These are phyloP conservation scores for Iguana delicatissima DNA, from an alignment of 2,797 vertebrate species.

Conservation along the genomic window DNA sequence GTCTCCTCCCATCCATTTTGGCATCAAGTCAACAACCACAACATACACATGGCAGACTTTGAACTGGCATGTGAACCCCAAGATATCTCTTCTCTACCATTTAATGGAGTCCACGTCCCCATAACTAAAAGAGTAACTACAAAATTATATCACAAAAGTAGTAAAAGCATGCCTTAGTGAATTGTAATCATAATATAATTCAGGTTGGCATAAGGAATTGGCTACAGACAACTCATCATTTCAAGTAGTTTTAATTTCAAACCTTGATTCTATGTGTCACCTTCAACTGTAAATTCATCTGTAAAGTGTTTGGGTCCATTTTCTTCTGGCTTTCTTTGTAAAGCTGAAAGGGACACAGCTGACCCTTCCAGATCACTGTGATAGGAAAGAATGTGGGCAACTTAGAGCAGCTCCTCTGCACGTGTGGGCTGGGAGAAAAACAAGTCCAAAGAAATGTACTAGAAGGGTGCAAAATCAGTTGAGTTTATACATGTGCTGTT, in stretches of 20 bases:
- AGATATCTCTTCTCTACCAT: not conserved
- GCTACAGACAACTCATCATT: not conserved
- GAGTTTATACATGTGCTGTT: not conserved
- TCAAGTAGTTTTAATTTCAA: not conserved
- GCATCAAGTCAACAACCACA: too few species aligned
- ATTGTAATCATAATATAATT: too few species aligned
- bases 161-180: too few species aligned
- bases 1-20: not conserved
- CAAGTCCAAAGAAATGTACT: not conserved
- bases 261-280: too few species aligned
- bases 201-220: not conserved
- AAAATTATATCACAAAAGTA: not conserved
- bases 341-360: not conserved
- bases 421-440: not conserved
- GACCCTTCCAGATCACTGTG: not conserved
- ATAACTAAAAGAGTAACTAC: not conserved
- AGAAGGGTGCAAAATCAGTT: not conserved
- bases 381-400: not conserved
- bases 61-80: not conserved
- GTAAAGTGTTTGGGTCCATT: not conserved
- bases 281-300: too few species aligned
- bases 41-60: too few species aligned
- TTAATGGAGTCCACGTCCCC: not conserved
- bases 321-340: not conserved
- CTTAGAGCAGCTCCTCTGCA: not conserved